Conservation (phyloP, 2,113 vertebrate genomes). For the Ancistrus triradiatus region DNA sequence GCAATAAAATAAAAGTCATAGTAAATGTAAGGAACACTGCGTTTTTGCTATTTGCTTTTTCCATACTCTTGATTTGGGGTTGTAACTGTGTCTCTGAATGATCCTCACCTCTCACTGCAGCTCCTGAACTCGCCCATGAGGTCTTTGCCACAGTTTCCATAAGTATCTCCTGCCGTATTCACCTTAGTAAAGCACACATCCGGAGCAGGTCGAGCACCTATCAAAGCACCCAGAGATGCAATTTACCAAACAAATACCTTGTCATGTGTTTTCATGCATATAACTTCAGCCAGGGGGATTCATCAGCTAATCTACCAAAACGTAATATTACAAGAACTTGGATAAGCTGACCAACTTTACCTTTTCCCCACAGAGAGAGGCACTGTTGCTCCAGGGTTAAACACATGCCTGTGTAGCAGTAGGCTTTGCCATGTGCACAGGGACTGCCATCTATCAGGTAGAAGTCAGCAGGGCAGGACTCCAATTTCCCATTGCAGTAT, state of each 20-base stretch:
- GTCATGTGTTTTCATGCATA: conserved; percentile 3
- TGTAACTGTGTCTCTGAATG: neutral
- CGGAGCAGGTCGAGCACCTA: conserved; percentile 81
- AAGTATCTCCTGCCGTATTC: conserved; percentile 86
- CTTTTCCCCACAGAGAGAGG: conserved; percentile 83
- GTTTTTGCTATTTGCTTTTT: neutral
- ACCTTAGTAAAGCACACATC: conserved; percentile 86
- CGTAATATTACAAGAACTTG: neutral
- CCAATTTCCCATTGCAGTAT: conserved; percentile 84
- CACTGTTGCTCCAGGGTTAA: conserved; percentile 90
- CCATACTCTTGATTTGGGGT: neutral
- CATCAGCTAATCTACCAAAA: neutral
- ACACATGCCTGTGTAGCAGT: conserved; percentile 97
- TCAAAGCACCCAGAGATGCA: conserved; percentile 1
- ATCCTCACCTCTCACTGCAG: conserved; percentile 77
- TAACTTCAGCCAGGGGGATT: too few relatives aligned
- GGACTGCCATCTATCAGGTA: conserved; percentile 83
- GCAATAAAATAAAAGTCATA: too few relatives aligned
- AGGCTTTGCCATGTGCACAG: conserved; percentile 76
- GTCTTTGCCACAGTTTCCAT: conserved; percentile 94
- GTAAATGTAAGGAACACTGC: too few relatives aligned
- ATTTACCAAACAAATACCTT: conserved; percentile 4
- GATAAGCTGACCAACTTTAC: conserved; percentile 42
- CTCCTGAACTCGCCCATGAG: conserved; percentile 78
- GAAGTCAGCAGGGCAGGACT: conserved; percentile 86